Percentiles rank a stretch among this genome's conserved stretches.
phyloP scores from a whole-genome alignment of 2,113 vertebrate species.

The Phyllostomus discolor region DNA sequence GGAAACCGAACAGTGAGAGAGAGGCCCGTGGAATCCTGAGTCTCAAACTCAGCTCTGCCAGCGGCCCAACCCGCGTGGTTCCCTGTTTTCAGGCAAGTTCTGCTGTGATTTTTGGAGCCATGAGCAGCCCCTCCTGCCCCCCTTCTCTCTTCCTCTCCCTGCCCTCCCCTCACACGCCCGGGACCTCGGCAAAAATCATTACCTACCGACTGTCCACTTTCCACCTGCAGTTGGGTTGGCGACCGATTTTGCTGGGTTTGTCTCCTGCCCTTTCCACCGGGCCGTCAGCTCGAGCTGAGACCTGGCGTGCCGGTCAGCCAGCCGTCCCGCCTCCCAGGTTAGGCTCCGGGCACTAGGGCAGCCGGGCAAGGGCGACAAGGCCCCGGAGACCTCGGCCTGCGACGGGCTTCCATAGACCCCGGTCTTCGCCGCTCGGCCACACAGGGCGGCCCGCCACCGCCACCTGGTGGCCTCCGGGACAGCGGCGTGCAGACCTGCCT shows the following conservation, averaged over 20 bases:
- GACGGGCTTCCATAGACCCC: neutral
- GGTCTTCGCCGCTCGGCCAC: too few species aligned
- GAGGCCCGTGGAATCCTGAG: too few species aligned
- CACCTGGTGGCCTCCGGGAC: constrained; percentile 17
- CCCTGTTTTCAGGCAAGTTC: neutral
- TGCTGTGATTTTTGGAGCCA: neutral
- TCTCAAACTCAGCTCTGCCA: neutral
- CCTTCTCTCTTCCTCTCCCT: too few species aligned
- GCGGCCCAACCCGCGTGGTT: neutral
- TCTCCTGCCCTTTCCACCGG: neutral
- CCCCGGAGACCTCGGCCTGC: too few species aligned
- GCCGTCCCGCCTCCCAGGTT: neutral
- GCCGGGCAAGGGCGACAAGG: too few species aligned
- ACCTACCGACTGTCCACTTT: fast-evolving
- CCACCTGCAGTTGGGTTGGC: neutral
- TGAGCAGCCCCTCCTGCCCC: neutral
- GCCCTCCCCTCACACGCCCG: fast-evolving
- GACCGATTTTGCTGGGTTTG: neutral
- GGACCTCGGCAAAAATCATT: neutral
- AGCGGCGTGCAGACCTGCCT: fast-evolving
- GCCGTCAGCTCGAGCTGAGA: neutral
- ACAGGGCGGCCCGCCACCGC: neutral
- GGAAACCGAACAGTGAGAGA: neutral
- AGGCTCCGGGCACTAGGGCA: neutral
- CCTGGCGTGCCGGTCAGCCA: neutral